phyloP scores from a whole-genome alignment of 1,140 invertebrate species.

The Chrysoperla carnea region DNA sequence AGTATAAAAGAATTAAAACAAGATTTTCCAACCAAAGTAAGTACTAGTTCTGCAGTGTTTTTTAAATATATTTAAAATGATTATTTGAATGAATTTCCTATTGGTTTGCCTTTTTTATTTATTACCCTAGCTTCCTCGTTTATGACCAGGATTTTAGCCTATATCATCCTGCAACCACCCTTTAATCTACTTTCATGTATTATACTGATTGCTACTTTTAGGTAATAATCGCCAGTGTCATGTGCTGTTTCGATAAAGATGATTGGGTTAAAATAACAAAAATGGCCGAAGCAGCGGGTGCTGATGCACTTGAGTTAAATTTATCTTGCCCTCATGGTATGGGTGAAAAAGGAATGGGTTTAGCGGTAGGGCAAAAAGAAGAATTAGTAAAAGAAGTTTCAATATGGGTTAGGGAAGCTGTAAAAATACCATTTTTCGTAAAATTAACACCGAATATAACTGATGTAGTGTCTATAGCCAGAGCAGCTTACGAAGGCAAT shows the following conservation, averaged over 20 bases:
- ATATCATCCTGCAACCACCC: too few species aligned
- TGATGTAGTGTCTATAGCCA: conserved; percentile 74
- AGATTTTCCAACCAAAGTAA: conserved; percentile 55
- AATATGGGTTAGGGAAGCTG: conserved; percentile 65
- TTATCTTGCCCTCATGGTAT: conserved; percentile 97
- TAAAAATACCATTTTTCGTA: conserved; percentile 93
- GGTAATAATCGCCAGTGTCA: conserved; percentile 93
- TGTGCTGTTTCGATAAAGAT: conserved; percentile 74
- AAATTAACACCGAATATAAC: conserved; percentile 98
- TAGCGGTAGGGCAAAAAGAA: conserved; percentile 92
- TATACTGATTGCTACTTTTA: too few species aligned
- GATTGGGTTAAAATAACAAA: conserved; percentile 79
- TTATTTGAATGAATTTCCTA: too few species aligned
- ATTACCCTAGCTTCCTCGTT: too few species aligned
- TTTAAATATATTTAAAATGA: too few species aligned
- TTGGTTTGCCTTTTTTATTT: too few species aligned
- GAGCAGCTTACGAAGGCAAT: conserved; percentile 77
- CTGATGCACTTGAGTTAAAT: conserved; percentile 92
- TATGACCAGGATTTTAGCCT: too few species aligned
- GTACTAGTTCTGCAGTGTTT: too few species aligned
- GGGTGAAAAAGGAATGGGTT: conserved; percentile 93
- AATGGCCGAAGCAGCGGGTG: conserved; percentile 66
- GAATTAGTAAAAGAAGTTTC: conserved; percentile 78
- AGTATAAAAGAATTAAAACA: conserved; percentile 78
- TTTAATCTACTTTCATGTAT: too few species aligned